Evolutionary conservation across 2,797 vertebrate genomes (phyloP).

Genomic region (Intellagama lesueurii): DNA sequence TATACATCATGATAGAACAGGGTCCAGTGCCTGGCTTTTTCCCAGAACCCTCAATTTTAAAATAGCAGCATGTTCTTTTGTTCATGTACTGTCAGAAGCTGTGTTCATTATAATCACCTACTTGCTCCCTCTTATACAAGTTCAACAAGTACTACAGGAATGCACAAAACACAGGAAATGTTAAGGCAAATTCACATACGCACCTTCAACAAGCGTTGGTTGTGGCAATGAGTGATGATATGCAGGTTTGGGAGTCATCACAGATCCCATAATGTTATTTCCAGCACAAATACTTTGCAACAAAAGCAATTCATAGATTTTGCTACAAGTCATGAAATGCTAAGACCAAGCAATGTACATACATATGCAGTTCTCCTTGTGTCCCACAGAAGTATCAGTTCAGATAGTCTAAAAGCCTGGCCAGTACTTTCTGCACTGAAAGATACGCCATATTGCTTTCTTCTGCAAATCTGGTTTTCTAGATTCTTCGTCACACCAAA

Average conservation of each 20-base stretch:
- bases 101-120: neutral
- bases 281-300: neutral
- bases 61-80: neutral
- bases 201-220: neutral
- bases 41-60: neutral
- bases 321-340: neutral
- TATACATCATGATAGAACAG: neutral
- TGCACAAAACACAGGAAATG: conserved; percentile 3
- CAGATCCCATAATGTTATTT: neutral
- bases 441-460: neutral
- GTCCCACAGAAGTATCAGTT: neutral
- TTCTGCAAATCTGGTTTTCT: neutral
- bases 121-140: neutral
- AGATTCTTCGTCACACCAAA: neutral
- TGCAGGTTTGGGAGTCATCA: neutral
- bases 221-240: neutral
- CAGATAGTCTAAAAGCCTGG: neutral
- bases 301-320: neutral
- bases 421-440: neutral
- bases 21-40: neutral
- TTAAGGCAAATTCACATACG: neutral
- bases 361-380: neutral
- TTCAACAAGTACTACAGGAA: conserved; percentile 15
- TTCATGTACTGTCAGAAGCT: neutral
- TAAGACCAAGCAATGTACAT: neutral